phyloP scores from a whole-genome alignment of 2,888 invertebrate species.

The Pristionchus exspectatus region DNA sequence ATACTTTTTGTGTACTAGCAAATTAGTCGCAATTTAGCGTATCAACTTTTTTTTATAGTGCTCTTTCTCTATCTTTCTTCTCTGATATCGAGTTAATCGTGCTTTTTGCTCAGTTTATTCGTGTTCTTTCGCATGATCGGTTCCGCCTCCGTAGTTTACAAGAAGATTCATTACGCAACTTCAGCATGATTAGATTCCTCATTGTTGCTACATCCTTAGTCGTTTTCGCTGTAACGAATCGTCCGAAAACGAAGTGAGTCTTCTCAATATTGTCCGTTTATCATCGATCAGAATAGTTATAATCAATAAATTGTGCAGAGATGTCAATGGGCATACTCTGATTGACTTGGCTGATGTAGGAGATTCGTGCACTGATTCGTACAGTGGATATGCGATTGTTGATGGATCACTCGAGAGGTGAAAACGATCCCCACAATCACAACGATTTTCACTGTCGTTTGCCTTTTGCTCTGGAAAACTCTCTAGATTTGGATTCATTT shows the following conservation, averaged over 20 bases:
- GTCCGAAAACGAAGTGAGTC: conserved; percentile 14
- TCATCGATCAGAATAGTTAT: neutral
- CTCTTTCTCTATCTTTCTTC: neutral
- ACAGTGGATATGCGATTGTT: conserved; percentile 23
- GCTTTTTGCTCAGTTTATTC: neutral
- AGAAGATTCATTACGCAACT: neutral
- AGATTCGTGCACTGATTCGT: neutral
- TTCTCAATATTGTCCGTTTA: neutral
- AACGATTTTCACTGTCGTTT: neutral
- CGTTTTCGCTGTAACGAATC: neutral
- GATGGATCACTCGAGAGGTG: conserved; percentile 43
- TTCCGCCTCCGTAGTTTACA: neutral
- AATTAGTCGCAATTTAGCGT: neutral
- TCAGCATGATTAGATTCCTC: neutral
- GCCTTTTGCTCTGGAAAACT: neutral
- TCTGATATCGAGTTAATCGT: neutral
- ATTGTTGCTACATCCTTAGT: neutral
- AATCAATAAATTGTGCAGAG: neutral
- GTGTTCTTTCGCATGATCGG: neutral
- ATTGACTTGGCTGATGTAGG: neutral
- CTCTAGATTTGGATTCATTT: neutral
- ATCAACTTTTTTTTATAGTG: neutral
- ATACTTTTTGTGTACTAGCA: neutral
- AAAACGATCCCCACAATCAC: neutral
- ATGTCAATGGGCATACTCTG: neutral